A percentile compares a stretch with the other conserved stretches of the same genome.
phyloP scores from a whole-genome alignment of 1,140 invertebrate genomes.

The Anastrepha ludens region DNA sequence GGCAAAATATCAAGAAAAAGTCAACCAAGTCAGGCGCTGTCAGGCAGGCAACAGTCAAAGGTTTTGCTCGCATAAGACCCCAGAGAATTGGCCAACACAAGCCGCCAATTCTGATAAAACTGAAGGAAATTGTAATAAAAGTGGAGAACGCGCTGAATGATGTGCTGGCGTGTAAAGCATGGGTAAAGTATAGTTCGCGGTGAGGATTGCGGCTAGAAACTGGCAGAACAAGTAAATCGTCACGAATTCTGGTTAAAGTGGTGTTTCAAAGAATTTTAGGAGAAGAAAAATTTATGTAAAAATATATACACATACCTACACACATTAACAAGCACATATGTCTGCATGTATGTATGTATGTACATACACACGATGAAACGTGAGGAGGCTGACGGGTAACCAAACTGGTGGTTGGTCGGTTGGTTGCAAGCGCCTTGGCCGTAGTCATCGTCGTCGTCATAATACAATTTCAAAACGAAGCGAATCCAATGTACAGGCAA shows the following conservation, averaged over 20 bases:
- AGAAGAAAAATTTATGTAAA: constrained; percentile 33
- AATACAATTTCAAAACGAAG: constrained; percentile 45
- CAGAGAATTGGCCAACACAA: constrained; percentile 39
- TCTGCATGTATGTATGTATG: not conserved
- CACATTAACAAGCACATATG: not conserved
- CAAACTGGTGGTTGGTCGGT: not conserved
- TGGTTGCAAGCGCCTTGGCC: not conserved
- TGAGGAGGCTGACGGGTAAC: not conserved
- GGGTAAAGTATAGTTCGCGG: not conserved
- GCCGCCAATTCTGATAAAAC: constrained; percentile 28
- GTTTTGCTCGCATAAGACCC: not conserved
- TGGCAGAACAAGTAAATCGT: constrained; percentile 48
- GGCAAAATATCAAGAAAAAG: not conserved
- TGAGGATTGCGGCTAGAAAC: not conserved
- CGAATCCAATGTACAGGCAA: constrained; percentile 24
- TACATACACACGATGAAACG: not conserved
- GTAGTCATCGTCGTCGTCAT: constrained; percentile 1
- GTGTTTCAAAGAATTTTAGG: constrained; percentile 6
- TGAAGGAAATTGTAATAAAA: constrained; percentile 32
- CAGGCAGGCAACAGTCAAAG: constrained; percentile 32
- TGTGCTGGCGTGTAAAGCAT: not conserved
- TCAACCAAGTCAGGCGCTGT: not conserved
- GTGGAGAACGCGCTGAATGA: constrained; percentile 8
- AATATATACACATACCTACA: not conserved
- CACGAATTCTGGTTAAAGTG: constrained; percentile 44